phyloP scores from a whole-genome alignment of 2,113 vertebrate genomes.

The Turnix velox region DNA sequence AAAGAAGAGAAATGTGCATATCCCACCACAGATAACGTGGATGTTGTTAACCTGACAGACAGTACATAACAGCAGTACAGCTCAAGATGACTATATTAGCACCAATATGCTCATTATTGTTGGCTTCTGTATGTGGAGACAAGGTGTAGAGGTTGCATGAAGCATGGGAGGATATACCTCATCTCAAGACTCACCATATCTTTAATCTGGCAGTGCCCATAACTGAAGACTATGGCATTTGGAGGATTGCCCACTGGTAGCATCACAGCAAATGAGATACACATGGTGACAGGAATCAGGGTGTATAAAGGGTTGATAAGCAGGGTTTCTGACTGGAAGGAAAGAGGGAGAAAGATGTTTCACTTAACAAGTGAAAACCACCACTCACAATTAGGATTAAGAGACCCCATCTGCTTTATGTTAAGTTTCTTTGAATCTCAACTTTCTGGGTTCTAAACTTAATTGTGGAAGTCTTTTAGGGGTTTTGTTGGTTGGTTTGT shows the following conservation, averaged over 20 bases:
- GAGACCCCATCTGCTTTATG: not conserved
- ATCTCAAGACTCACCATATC: slow-evolving; percentile 86
- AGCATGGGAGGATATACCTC: not conserved
- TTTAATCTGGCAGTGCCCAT: slow-evolving; percentile 93
- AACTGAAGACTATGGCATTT: slow-evolving; percentile 98
- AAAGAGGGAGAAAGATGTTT: not conserved
- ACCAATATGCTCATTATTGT: not conserved
- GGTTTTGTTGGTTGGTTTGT: too few species aligned
- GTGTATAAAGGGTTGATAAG: slow-evolving; percentile 95
- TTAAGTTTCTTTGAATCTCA: not conserved
- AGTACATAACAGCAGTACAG: not conserved
- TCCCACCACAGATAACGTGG: not conserved
- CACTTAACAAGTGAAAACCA: not conserved
- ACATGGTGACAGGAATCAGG: slow-evolving; percentile 96
- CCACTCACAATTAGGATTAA: not conserved
- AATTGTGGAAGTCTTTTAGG: accelerated
- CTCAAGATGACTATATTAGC: not conserved
- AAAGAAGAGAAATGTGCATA: not conserved
- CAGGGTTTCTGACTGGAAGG: slow-evolving; percentile 88
- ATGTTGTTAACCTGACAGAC: not conserved
- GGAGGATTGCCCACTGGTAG: slow-evolving; percentile 97
- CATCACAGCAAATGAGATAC: slow-evolving; percentile 98
- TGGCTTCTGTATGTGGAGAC: not conserved
- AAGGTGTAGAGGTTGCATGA: not conserved
- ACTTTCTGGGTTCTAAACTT: not conserved